Evolutionary conservation across 2,113 vertebrate species (phyloP).

Genomic region (Pollachius pollachius): DNA sequence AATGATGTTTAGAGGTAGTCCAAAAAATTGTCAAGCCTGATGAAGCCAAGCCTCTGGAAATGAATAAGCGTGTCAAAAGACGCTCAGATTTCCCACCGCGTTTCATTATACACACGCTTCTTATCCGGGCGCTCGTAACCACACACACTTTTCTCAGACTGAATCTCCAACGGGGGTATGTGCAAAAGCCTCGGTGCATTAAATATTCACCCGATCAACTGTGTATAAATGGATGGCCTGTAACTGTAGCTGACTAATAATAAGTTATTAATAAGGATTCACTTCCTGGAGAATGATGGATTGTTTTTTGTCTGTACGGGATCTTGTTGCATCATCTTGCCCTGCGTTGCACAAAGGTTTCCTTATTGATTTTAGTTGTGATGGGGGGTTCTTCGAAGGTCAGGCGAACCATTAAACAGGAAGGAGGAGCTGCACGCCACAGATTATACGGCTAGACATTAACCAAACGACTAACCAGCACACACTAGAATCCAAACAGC

Average conservation of each 20-base stretch:
- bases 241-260: too few relatives aligned
- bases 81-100: not conserved
- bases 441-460: not conserved
- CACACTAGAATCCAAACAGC: slow-evolving; percentile 1
- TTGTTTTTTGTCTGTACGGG: slow-evolving; percentile 6
- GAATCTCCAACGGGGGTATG: too few relatives aligned
- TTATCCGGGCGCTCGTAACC: not conserved
- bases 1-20: slow-evolving; percentile 23
- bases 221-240: not conserved
- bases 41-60: not conserved
- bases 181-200: not conserved
- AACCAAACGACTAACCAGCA: slow-evolving; percentile 15
- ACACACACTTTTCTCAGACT: not conserved
- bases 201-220: not conserved
- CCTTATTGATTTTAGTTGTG: slow-evolving; percentile 47
- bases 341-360: slow-evolving; percentile 37
- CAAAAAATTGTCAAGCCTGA: not conserved
- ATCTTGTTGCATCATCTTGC: slow-evolving; percentile 37
- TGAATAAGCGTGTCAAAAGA: not conserved
- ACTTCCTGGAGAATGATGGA: not conserved
- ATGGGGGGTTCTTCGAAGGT: slow-evolving; percentile 48
- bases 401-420: slow-evolving; percentile 39
- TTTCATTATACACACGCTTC: not conserved
- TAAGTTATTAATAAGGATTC: too few relatives aligned
- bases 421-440: slow-evolving; percentile 3